These are phyloP conservation scores for Drymonia ruficornis DNA, from an alignment of 2,888 invertebrate species.

Conservation along the genomic window DNA sequence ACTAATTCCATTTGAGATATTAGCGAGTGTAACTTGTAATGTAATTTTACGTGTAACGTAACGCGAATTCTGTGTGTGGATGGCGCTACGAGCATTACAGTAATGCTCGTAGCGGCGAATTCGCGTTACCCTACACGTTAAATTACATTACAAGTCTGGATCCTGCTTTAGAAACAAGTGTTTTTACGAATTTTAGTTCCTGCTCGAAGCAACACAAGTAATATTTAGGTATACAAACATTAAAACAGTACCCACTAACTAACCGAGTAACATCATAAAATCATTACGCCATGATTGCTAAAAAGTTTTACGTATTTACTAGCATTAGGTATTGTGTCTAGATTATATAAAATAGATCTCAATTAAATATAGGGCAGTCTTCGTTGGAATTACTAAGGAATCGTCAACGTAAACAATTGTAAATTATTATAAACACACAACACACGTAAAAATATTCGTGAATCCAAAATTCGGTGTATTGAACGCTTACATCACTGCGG, in stretches of 20 bases:
- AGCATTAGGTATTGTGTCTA: conserved; percentile 78
- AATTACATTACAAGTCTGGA: no score
- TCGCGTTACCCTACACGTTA: no score
- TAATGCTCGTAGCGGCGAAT: no score
- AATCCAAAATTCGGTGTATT: conserved; percentile 62
- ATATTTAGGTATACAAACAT: not conserved
- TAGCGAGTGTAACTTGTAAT: no score
- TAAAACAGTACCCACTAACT: not conserved
- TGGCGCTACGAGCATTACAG: no score
- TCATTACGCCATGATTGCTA: conserved; percentile 47
- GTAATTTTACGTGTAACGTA: no score
- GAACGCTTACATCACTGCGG: conserved; percentile 49
- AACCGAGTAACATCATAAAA: conserved; percentile 2
- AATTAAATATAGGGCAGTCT: conserved; percentile 84
- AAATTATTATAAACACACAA: conserved; percentile 72
- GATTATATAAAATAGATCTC: conserved; percentile 83
- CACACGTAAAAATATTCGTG: conserved; percentile 54
- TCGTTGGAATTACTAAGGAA: conserved; percentile 81
- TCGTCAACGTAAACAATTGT: conserved; percentile 73
- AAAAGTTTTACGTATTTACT: conserved; percentile 68
- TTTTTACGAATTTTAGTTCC: no score
- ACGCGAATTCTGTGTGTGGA: no score
- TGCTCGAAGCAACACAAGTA: no score
- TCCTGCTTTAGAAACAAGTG: no score
- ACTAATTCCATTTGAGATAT: no score